Evolutionary conservation across 1,140 invertebrate genomes (phyloP), one percentile per base, ranked within the genome.

Genomic region (Aethina tumida): DNA sequence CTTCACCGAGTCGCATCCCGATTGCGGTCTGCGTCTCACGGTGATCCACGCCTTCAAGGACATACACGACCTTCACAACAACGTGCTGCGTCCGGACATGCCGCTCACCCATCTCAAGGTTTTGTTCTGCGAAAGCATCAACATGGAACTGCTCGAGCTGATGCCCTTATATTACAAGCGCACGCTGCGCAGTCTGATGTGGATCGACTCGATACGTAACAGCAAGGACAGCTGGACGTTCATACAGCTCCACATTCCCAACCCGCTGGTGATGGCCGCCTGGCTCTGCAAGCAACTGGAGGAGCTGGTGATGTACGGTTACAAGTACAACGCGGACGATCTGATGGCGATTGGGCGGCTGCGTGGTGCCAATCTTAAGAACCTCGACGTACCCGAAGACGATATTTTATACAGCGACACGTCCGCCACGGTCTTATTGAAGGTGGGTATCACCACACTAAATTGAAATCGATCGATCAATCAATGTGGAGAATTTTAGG

Each of bases 31-130:
- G 14, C 73, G 80, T 36, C 51, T 87, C 7, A 78, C 72, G 29
- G 60, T 85, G n/a, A 71, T 84, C 39, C 80, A 85, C 59, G 81
- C 81, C 8, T 76, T 77, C 41, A 70, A 74, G 47, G 80, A 77
- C 31, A 70, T 81, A 5, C 63, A 68, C 41, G 60, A 70, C 27
- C 56, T 84, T 25, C 67, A 81, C 20, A 52, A 63, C 7, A 63
- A 74, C 35, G 77, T 87, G 45, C 62, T 86, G 2, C 69, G 70
- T 41, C 68, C 69, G 13, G 66, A 72, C 13, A 83, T 87, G 80
- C 83, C 82, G 5, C 58, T 87, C 8, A 74, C 77, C 6, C 77
- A 83, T 56, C 68, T 85, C 25, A 75, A 80, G 52, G 74, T 79
- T 24, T 71, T 84, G 34, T 87, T 86, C 59, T 86, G 81, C 60